A percentile compares a stretch with the other conserved stretches of the same genome.
phyloP scores from a whole-genome alignment of 2,888 invertebrate species.

The Chloroclystis v-ata region DNA sequence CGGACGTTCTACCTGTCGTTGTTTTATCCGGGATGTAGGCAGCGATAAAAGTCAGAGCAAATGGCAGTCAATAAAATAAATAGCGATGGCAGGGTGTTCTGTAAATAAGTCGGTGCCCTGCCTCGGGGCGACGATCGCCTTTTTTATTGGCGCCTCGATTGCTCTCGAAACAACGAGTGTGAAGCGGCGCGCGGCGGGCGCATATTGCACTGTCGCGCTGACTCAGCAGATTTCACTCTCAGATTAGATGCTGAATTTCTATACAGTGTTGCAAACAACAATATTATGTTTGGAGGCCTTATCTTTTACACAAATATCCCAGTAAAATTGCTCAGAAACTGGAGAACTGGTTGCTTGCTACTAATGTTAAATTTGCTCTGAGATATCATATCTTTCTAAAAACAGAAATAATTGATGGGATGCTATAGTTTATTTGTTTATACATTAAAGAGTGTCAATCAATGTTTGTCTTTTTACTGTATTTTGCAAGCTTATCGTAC shows the following conservation, averaged over 20 bases:
- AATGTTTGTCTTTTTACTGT: too few relatives aligned
- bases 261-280: constrained; percentile 19
- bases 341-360: not conserved
- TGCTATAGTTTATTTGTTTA: too few relatives aligned
- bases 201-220: constrained; percentile 61
- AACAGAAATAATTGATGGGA: too few relatives aligned
- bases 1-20: constrained; percentile 58
- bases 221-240: constrained; percentile 63
- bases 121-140: constrained; percentile 75
- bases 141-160: constrained; percentile 79
- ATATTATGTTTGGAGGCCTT: not conserved
- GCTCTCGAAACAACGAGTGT: constrained; percentile 75
- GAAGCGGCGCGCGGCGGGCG: constrained; percentile 46
- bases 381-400: too few relatives aligned
- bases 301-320: not conserved
- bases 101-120: constrained; percentile 73
- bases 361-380: too few relatives aligned
- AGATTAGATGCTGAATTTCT: constrained; percentile 64
- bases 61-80: constrained; percentile 79
- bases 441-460: too few relatives aligned
- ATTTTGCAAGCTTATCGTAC: too few relatives aligned
- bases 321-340: not conserved
- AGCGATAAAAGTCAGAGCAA: constrained; percentile 76
- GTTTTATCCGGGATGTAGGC: constrained; percentile 72
- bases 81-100: constrained; percentile 76